Base-by-base conservation (phyloP, 2,888 invertebrate species). In the Drosophila mercatorum region DNA sequence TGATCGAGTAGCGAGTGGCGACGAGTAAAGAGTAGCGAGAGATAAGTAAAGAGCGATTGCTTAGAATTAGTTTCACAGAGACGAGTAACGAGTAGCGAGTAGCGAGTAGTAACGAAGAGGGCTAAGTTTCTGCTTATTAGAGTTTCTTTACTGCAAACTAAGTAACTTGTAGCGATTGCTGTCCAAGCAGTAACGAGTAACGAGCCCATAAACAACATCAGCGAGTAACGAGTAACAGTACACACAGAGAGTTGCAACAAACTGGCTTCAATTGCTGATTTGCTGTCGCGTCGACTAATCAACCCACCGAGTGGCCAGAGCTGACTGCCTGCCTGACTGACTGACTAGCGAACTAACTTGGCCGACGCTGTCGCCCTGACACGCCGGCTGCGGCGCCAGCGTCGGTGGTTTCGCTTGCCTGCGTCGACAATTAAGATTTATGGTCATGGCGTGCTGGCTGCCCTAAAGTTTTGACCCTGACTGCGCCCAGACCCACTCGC, bases 351-450 rank as follows among this genome's bases (percentile, higher is more conserved):
- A 44, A 56, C 51, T 62, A 64, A 58, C 52, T 61, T 61, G 66
- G 61, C 52, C 43, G 43, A 22, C 43, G 60, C 47, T 49, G 63
- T 55, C 62, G 52, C 62, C 41, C 46, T 41, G 52, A 52, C 59
- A 41, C 36, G 47, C 58, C 51, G 46, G 47, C 75, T 60, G 70
- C 59, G 64, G 53, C 64, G 68, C 52, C 64, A 52, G 38, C 65
- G 56, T 52, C 64, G 68, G 38, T 62, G 71, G 84, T 83, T 81
- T 75, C 88, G 85, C 78, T 85, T 85, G 85, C 86, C 83, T 88
- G 85, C 83, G 75, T 60, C 69, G 74, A 68, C 86, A 86, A 85
- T 85, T 83, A 85, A 85, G 85, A 85, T 85, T 88, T 85, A 85
- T 85, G 84, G 78, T 76, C 83, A 88, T 85, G 83, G 84, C 85